Conservation (phyloP, 2,797 vertebrate species). For the Esox lucius region DNA sequence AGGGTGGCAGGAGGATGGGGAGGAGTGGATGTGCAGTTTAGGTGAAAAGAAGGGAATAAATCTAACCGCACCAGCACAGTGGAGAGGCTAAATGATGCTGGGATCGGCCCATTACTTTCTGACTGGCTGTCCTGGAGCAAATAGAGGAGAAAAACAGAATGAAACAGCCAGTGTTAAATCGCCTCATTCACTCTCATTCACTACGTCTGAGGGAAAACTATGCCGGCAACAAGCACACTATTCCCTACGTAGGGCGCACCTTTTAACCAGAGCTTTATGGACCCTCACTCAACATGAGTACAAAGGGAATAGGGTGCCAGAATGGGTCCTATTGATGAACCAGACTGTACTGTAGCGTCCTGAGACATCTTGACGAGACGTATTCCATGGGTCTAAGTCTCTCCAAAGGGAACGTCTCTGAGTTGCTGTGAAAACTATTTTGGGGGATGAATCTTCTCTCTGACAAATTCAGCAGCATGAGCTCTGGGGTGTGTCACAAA, state of each 20-base stretch:
- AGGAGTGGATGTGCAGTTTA: too few species aligned
- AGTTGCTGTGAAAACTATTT: background rate
- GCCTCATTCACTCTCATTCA: conserved; percentile 3
- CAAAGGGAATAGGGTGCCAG: background rate
- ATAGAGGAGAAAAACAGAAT: background rate
- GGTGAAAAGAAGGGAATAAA: conserved; percentile 18
- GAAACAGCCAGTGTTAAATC: background rate
- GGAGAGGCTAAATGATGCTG: conserved; percentile 31
- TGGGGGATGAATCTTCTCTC: background rate
- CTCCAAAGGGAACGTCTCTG: background rate
- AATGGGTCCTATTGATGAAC: background rate
- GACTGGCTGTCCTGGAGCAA: conserved; percentile 36
- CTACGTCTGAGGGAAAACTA: conserved; percentile 15
- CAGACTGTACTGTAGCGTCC: background rate
- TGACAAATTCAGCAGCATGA: background rate
- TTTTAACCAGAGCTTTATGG: background rate
- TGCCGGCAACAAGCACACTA: too few species aligned
- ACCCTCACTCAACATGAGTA: background rate
- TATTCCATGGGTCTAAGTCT: background rate
- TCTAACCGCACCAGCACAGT: background rate
- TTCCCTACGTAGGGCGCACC: too few species aligned
- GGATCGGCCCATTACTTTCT: conserved; percentile 19
- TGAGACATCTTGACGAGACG: background rate
- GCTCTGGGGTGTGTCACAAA: background rate
- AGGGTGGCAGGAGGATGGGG: too few species aligned